Percentiles rank a stretch among this genome's conserved stretches.
Evolutionary conservation across 2,888 invertebrate genomes (phyloP).

Genomic region (Vanessa cardui): DNA sequence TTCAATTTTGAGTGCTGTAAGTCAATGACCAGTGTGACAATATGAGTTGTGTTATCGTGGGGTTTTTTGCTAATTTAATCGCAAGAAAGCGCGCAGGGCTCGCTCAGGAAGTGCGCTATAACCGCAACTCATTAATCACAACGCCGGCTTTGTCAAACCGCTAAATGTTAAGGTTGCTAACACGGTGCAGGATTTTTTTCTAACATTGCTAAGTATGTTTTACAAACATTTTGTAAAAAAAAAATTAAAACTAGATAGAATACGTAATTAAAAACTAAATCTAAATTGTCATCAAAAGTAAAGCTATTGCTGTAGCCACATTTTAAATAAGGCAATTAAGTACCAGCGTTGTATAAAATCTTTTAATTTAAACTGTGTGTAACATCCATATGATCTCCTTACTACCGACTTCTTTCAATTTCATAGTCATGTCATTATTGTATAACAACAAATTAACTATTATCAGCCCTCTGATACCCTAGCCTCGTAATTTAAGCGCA

Average conservation of each 20-base stretch:
- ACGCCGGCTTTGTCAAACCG: conserved; percentile 56
- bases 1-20: conserved; percentile 18
- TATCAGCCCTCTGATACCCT: conserved; percentile 17
- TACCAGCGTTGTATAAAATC: too few relatives aligned
- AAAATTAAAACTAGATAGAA: too few relatives aligned
- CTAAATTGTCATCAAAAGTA: too few relatives aligned
- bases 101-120: conserved; percentile 69
- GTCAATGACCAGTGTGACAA: conserved; percentile 42
- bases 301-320: too few relatives aligned
- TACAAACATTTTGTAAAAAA: too few relatives aligned
- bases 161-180: conserved; percentile 32
- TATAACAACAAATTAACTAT: conserved; percentile 37
- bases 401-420: neutral
- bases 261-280: too few relatives aligned
- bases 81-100: conserved; percentile 42
- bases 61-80: conserved; percentile 51
- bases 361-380: too few relatives aligned
- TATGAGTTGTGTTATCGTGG: conserved; percentile 40
- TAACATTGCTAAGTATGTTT: neutral
- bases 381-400: neutral
- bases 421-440: conserved; percentile 27
- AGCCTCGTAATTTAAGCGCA: conserved; percentile 27
- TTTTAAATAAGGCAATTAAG: too few relatives aligned
- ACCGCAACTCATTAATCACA: conserved; percentile 62
- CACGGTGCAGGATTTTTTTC: conserved; percentile 12